phyloP scores from a whole-genome alignment of 2,888 invertebrate species.

The Dicranocentrus wangi region DNA sequence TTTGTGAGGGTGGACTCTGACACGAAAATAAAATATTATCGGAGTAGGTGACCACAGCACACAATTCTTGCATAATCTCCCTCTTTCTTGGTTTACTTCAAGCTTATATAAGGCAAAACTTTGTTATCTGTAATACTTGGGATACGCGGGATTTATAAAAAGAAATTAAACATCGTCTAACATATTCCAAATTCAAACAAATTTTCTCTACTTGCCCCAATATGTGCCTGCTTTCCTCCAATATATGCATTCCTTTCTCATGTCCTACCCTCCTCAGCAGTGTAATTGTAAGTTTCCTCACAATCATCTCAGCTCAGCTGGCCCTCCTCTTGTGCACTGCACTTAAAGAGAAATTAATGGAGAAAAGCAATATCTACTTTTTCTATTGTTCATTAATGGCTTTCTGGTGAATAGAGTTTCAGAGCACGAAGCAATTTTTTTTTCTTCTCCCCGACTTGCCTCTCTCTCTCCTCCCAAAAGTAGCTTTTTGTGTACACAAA shows the following conservation, averaged over 20 bases:
- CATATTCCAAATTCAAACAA: too few relatives aligned
- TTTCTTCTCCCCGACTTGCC: conserved; percentile 7
- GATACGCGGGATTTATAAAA: too few relatives aligned
- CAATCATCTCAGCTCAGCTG: conserved; percentile 5
- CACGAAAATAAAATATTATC: too few relatives aligned
- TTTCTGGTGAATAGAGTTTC: conserved; percentile 70
- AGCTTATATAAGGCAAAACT: too few relatives aligned
- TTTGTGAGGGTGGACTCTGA: too few relatives aligned
- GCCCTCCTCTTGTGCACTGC: conserved; percentile 39
- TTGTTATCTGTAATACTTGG: too few relatives aligned
- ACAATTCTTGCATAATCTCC: too few relatives aligned
- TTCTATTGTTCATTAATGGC: conserved; percentile 72
- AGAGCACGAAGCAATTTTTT: conserved; percentile 52
- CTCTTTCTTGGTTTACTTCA: too few relatives aligned
- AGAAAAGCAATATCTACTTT: conserved; percentile 72
- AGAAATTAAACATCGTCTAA: too few relatives aligned
- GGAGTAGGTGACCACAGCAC: too few relatives aligned
- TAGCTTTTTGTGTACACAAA: conserved; percentile 26
- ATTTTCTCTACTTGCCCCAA: too few relatives aligned
- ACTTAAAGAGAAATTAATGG: conserved; percentile 71
- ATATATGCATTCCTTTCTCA: neutral
- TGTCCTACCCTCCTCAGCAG: neutral
- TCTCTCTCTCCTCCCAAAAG: too few relatives aligned
- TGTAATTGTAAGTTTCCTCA: neutral
- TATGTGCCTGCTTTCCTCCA: neutral